phyloP scores from a whole-genome alignment of 2,113 vertebrate genomes.

The Coptodon bakossiorum region DNA sequence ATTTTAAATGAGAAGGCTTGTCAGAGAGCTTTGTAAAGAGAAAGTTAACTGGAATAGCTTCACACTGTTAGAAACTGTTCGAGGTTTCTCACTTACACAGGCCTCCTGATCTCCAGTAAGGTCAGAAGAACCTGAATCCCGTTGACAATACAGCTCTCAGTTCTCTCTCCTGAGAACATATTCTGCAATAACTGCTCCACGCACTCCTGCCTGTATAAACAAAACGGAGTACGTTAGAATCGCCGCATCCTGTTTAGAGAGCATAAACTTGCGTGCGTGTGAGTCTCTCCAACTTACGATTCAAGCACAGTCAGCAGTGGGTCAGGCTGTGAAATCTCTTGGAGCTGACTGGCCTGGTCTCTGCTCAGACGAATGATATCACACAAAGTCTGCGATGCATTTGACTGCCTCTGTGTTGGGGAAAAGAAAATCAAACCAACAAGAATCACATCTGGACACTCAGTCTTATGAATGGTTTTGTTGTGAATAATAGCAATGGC shows the following conservation, averaged over 20 bases:
- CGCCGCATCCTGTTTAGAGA: background rate
- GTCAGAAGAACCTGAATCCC: constrained; percentile 93
- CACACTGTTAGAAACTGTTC: background rate
- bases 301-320: constrained; percentile 86
- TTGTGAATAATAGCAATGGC: background rate
- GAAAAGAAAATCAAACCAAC: background rate
- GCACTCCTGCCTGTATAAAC: constrained; percentile 81
- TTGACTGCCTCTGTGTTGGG: constrained; percentile 84
- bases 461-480: background rate
- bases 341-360: constrained; percentile 88
- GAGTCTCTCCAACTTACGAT: constrained; percentile 77
- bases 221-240: background rate
- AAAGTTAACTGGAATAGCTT: background rate
- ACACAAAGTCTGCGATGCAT: constrained; percentile 92
- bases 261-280: background rate
- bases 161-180: constrained; percentile 86
- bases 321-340: constrained; percentile 83
- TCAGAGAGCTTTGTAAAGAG: background rate
- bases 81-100: constrained; percentile 77
- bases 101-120: constrained; percentile 85
- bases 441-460: background rate
- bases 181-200: constrained; percentile 90
- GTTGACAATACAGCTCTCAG: constrained; percentile 84
- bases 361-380: constrained; percentile 91
- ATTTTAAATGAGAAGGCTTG: background rate